Evolutionary conservation across 2,797 vertebrate genomes (phyloP).

Genomic region (Pogoniulus pusillus): DNA sequence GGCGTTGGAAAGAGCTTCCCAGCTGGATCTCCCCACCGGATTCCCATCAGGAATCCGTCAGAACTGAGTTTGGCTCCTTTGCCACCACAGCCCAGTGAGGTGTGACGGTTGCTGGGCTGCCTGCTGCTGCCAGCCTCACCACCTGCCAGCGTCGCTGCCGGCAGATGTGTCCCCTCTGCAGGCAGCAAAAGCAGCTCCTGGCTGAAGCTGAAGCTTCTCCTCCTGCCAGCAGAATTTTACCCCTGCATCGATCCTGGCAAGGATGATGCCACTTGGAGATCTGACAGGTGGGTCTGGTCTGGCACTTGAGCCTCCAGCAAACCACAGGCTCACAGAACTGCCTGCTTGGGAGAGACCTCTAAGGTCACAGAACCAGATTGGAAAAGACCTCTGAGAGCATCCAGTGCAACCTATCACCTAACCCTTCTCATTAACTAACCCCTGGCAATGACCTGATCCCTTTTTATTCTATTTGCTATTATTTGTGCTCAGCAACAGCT

Average conservation of each 20-base stretch:
- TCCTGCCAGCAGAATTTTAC: background rate
- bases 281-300: background rate
- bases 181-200: background rate
- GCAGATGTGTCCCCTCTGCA: background rate
- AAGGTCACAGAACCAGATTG: too few relatives aligned
- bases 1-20: background rate
- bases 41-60: background rate
- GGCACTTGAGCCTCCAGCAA: background rate
- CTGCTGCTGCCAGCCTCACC: background rate
- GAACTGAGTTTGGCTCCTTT: background rate
- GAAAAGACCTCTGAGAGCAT: too few relatives aligned
- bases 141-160: background rate
- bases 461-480: too few relatives aligned
- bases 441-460: too few relatives aligned
- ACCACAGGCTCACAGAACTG: too few relatives aligned
- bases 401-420: too few relatives aligned
- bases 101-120: background rate
- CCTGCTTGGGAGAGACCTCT: too few relatives aligned
- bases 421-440: too few relatives aligned
- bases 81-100: background rate
- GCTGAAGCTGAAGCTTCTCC: background rate
- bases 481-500: too few relatives aligned
- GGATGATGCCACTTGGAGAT: background rate
- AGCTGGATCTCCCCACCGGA: background rate
- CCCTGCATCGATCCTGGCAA: background rate